A percentile compares a stretch with the other conserved stretches of the same genome.
Conservation (phyloP, 30 jellyfish, hydroid and myxozoan species). For the Turritopsis dohrnii region DNA sequence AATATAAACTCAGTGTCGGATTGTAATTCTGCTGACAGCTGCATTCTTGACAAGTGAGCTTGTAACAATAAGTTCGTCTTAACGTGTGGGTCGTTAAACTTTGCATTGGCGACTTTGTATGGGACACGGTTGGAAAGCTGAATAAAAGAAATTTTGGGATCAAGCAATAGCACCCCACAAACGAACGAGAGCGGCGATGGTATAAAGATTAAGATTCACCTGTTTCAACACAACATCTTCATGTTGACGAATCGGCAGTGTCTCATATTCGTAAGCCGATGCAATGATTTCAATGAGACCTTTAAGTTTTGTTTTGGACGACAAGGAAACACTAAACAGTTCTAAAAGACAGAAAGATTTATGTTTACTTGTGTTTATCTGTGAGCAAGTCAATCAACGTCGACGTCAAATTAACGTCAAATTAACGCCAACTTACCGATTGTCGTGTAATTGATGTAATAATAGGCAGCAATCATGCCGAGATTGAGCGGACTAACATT, state of each 20-base stretch:
- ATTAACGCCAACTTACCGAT: conserved; percentile 53
- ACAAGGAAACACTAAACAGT: conserved; percentile 87
- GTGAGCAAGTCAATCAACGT: no score
- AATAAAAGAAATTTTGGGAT: neutral
- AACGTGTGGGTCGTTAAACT: conserved; percentile 97
- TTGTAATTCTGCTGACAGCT: conserved; percentile 88
- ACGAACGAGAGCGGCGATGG: no score
- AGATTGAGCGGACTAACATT: conserved; percentile 84
- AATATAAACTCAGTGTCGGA: conserved; percentile 92
- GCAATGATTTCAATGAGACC: conserved; percentile 95
- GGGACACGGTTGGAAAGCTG: conserved; percentile 97
- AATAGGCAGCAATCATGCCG: conserved; percentile 99
- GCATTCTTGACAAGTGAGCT: conserved; percentile 98
- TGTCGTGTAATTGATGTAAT: conserved; percentile 94
- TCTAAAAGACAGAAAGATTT: conserved; percentile 30
- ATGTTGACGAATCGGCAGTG: conserved; percentile 87
- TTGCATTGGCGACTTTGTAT: conserved; percentile 78
- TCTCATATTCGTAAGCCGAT: conserved; percentile 93
- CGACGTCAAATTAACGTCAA: neutral
- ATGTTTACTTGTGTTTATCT: neutral
- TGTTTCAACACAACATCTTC: conserved; percentile 87
- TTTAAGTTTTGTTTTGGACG: conserved; percentile 96
- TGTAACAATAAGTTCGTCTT: conserved; percentile 90
- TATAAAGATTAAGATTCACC: no score
- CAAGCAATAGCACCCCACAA: neutral